Evolutionary conservation across 2,888 invertebrate genomes (phyloP).

Genomic region (Erpobdella octoculata): DNA sequence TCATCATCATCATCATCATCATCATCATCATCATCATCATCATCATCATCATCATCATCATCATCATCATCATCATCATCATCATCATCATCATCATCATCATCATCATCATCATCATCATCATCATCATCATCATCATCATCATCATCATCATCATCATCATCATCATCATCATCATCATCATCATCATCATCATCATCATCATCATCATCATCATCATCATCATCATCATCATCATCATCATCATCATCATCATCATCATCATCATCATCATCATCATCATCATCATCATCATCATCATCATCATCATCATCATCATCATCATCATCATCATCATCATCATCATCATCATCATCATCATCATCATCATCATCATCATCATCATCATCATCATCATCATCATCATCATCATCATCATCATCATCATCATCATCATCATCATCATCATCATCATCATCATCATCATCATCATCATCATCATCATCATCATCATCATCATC

Average conservation of each 20-base stretch:
- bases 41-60: constrained; percentile 20
- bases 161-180: neutral
- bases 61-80: constrained; percentile 16
- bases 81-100: neutral
- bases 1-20: constrained; percentile 8
- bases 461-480: neutral
- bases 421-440: neutral
- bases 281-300: neutral
- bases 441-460: neutral
- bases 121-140: neutral
- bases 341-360: neutral
- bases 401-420: neutral
- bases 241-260: constrained; percentile 9
- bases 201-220: constrained; percentile 11
- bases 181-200: neutral
- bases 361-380: neutral
- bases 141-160: neutral
- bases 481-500: neutral
- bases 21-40: neutral
- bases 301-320: neutral
- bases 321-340: neutral
- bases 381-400: neutral
- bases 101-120: neutral
- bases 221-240: constrained; percentile 17
- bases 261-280: neutral